Percentiles rank a stretch among this genome's conserved stretches.
Conservation (phyloP, 2,113 vertebrate species). For the Cinclus cinclus region DNA sequence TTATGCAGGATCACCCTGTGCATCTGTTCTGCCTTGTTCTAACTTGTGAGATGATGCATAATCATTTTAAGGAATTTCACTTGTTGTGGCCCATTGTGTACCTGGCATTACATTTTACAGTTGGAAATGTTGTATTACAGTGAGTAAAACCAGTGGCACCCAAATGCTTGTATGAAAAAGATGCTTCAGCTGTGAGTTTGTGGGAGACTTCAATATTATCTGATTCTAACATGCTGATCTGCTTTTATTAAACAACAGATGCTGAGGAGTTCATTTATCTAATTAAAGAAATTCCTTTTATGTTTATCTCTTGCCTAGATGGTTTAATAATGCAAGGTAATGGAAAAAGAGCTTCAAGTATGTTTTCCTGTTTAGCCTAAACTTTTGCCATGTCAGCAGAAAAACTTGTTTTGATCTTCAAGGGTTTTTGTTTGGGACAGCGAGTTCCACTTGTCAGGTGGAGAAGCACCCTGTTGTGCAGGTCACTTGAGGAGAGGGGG, state of each 20-base stretch:
- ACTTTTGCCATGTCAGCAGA: conserved; percentile 48
- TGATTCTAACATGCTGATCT: conserved; percentile 48
- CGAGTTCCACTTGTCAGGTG: not conserved
- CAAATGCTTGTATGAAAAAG: not conserved
- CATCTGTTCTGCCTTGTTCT: not conserved
- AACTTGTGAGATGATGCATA: conserved; percentile 13
- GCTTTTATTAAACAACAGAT: conserved; percentile 32
- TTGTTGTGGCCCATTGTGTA: conserved; percentile 3
- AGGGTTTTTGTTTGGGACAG: conserved; percentile 23
- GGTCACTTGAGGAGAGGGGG: conserved; percentile 5
- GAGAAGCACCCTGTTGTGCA: not conserved
- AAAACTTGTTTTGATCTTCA: conserved; percentile 37
- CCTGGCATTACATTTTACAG: not conserved
- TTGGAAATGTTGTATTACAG: conserved; percentile 9
- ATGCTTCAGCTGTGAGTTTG: conserved; percentile 12
- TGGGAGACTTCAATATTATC: conserved; percentile 27
- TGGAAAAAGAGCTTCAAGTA: conserved; percentile 45
- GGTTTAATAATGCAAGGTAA: conserved; percentile 51
- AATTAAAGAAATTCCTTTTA: conserved; percentile 67
- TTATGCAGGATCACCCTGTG: not conserved
- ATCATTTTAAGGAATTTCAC: conserved; percentile 38
- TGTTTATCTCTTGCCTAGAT: conserved; percentile 59
- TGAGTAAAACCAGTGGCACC: conserved; percentile 13
- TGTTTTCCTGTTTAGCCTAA: conserved; percentile 52
- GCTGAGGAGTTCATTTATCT: conserved; percentile 47